phyloP scores from a whole-genome alignment of 2,113 vertebrate species.

The Melanotaenia duboulayi region DNA sequence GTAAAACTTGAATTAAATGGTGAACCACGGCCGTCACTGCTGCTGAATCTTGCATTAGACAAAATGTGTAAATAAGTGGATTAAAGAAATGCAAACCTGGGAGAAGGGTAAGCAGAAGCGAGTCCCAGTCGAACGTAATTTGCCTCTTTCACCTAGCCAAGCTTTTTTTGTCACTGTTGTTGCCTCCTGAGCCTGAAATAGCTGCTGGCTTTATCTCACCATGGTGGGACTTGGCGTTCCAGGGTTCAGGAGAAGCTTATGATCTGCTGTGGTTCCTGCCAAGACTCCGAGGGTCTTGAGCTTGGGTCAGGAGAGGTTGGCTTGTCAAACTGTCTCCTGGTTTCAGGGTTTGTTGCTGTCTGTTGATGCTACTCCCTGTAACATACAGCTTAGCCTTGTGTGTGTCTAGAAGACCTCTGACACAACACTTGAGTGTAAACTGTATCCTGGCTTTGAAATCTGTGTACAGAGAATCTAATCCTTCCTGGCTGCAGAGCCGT shows the following conservation, averaged over 20 bases:
- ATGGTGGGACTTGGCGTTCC: conserved; percentile 51
- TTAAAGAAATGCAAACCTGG: conserved; percentile 15
- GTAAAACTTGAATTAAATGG: conserved; percentile 9
- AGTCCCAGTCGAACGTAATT: conserved; percentile 22
- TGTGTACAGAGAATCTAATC: conserved; percentile 8
- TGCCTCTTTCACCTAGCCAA: conserved; percentile 21
- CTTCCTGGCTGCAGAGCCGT: background rate
- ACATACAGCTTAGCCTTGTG: conserved; percentile 30
- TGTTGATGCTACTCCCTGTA: conserved; percentile 9
- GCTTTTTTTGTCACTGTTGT: conserved; percentile 46
- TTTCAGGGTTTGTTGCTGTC: conserved; percentile 41
- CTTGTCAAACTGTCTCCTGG: conserved; percentile 32
- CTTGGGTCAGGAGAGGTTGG: conserved; percentile 39
- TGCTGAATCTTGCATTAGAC: background rate
- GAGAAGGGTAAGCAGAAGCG: conserved; percentile 33
- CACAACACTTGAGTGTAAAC: conserved; percentile 12
- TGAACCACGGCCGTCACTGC: background rate
- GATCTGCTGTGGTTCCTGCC: conserved; percentile 29
- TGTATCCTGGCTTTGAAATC: conserved; percentile 8
- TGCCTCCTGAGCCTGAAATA: conserved; percentile 52
- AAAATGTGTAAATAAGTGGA: conserved; percentile 7
- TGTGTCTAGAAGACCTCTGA: conserved; percentile 31
- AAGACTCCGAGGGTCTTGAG: conserved; percentile 44
- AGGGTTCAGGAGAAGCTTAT: conserved; percentile 63
- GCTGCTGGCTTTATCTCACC: conserved; percentile 53